Conservation (phyloP, 1,140 invertebrate species). For the Drosophila lini region DNA sequence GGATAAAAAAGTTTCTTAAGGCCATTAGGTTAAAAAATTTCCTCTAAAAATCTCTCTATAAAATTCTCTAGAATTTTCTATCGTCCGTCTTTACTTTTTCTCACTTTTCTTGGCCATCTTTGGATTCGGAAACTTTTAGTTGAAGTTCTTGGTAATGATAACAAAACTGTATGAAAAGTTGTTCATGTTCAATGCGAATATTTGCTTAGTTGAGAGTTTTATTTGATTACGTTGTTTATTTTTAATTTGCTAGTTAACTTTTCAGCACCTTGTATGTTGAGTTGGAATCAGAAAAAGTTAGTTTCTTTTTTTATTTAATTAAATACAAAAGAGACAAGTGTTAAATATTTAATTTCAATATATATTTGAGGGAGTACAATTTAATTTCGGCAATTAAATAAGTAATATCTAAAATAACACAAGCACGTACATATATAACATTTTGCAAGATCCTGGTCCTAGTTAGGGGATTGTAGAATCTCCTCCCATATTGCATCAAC, state of each 20-base stretch:
- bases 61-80: background rate
- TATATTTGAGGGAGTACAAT: no score
- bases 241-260: background rate
- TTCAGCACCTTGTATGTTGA: no score
- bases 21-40: background rate
- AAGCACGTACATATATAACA: background rate
- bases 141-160: background rate
- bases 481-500: background rate
- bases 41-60: no score
- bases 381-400: no score
- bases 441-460: background rate
- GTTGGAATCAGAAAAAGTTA: no score
- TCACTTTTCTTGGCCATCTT: background rate
- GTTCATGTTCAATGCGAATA: background rate
- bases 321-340: background rate
- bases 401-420: background rate
- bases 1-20: background rate
- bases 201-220: conserved; percentile 4
- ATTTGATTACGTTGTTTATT: conserved; percentile 1
- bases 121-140: conserved; percentile 1
- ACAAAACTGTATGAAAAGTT: conserved; percentile 3
- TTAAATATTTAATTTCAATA: background rate
- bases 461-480: background rate
- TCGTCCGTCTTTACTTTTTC: background rate
- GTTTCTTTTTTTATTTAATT: background rate